Conservation (phyloP, 2,888 invertebrate species). For the Linnaemya vulpina region DNA sequence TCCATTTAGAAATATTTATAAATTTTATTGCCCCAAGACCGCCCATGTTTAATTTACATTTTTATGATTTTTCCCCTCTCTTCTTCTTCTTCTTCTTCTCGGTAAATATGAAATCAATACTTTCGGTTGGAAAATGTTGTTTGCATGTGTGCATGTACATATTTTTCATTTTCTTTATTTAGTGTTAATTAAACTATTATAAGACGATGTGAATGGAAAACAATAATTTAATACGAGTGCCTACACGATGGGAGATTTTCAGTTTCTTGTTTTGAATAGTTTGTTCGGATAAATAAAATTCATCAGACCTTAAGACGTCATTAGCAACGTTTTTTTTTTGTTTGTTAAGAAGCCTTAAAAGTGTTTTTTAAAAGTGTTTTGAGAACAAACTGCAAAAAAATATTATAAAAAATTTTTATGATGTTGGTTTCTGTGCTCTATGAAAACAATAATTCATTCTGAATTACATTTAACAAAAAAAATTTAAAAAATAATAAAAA, state of each 20-base stretch:
- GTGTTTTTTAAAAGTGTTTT: slow-evolving; percentile 36
- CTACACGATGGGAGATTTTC: slow-evolving; percentile 45
- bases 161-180: slow-evolving; percentile 2
- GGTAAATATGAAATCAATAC: slow-evolving; percentile 49
- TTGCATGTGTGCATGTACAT: not conserved
- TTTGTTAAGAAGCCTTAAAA: slow-evolving; percentile 54
- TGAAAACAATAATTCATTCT: slow-evolving; percentile 52
- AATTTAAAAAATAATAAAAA: not conserved
- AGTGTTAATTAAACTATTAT: slow-evolving; percentile 58
- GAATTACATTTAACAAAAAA: slow-evolving; percentile 9
- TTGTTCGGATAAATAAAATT: slow-evolving; percentile 27
- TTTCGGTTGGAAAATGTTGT: slow-evolving; percentile 26
- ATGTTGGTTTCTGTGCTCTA: slow-evolving; percentile 13
- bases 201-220: slow-evolving; percentile 17
- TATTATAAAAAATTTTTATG: not conserved
- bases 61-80: slow-evolving; percentile 23
- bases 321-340: slow-evolving; percentile 48
- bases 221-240: slow-evolving; percentile 22
- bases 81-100: not conserved
- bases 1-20: not conserved
- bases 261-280: not conserved
- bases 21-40: slow-evolving; percentile 12
- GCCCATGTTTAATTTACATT: slow-evolving; percentile 35
- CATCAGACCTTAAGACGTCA: slow-evolving; percentile 71
- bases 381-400: slow-evolving; percentile 1